Evolutionary conservation across 2,888 invertebrate genomes (phyloP).

Genomic region (Subacronicta megacephala): DNA sequence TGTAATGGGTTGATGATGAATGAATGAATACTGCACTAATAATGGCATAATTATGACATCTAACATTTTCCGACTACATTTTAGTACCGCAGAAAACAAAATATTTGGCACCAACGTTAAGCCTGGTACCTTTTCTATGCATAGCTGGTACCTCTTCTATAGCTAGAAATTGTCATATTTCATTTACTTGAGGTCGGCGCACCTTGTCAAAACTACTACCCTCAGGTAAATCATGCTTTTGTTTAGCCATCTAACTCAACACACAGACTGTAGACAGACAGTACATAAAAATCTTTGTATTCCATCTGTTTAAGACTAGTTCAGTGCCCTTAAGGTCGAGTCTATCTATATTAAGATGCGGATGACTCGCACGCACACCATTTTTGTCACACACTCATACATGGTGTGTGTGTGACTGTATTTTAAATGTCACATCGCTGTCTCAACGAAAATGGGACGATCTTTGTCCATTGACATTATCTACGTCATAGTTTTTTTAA

Average conservation of each 20-base stretch:
- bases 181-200: neutral
- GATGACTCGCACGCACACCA: constrained; percentile 18
- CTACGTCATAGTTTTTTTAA: constrained; percentile 21
- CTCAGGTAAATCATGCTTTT: neutral
- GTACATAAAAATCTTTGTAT: neutral
- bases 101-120: no score
- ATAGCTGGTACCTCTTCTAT: no score
- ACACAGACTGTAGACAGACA: constrained; percentile 5
- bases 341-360: constrained; percentile 39
- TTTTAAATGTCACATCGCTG: constrained; percentile 33
- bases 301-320: constrained; percentile 24
- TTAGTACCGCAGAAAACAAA: no score
- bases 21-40: no score
- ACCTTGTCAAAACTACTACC: neutral
- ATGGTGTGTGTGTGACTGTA: constrained; percentile 5
- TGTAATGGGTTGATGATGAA: no score
- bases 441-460: constrained; percentile 27
- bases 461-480: constrained; percentile 37
- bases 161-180: no score
- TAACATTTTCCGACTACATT: no score
- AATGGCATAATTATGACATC: no score
- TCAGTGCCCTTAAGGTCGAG: constrained; percentile 43
- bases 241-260: neutral
- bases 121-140: no score
- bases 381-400: constrained; percentile 6